Conservation (phyloP, 2,797 vertebrate genomes). For the Neopelma chrysocephalum region DNA sequence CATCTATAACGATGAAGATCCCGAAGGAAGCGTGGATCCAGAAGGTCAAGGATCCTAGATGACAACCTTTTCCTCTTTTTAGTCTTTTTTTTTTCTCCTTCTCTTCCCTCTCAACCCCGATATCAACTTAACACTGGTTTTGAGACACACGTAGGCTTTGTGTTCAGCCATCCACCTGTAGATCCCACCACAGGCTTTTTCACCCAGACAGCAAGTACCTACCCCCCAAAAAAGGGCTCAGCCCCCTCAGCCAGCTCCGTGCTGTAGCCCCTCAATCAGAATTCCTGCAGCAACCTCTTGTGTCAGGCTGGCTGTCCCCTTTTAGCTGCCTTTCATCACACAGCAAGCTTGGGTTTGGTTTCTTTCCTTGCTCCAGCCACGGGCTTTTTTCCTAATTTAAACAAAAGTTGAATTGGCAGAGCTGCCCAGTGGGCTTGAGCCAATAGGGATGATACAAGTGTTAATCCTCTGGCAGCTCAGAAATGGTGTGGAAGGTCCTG, state of each 20-base stretch:
- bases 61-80: conserved; percentile 14
- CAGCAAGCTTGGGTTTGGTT: not conserved
- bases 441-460: conserved; percentile 25
- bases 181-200: conserved; percentile 28
- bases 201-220: conserved; percentile 40
- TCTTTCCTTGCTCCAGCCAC: conserved; percentile 15
- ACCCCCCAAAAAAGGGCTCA: conserved; percentile 36
- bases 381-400: conserved; percentile 61
- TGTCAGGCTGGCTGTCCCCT: not conserved
- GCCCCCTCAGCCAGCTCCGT: not conserved
- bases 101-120: conserved; percentile 57
- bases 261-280: conserved; percentile 40
- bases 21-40: conserved; percentile 92
- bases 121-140: conserved; percentile 76
- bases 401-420: conserved; percentile 6
- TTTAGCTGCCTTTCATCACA: conserved; percentile 38
- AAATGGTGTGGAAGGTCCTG: not conserved
- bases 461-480: conserved; percentile 8
- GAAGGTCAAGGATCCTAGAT: conserved; percentile 90
- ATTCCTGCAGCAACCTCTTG: conserved; percentile 46
- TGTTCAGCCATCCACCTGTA: conserved; percentile 64
- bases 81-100: conserved; percentile 10
- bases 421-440: conserved; percentile 37
- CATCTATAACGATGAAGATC: conserved; percentile 97
- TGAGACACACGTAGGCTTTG: conserved; percentile 68